These are phyloP conservation scores for Yasuhikotakia modesta DNA, from an alignment of 2,797 vertebrate genomes.

Conservation along the genomic window DNA sequence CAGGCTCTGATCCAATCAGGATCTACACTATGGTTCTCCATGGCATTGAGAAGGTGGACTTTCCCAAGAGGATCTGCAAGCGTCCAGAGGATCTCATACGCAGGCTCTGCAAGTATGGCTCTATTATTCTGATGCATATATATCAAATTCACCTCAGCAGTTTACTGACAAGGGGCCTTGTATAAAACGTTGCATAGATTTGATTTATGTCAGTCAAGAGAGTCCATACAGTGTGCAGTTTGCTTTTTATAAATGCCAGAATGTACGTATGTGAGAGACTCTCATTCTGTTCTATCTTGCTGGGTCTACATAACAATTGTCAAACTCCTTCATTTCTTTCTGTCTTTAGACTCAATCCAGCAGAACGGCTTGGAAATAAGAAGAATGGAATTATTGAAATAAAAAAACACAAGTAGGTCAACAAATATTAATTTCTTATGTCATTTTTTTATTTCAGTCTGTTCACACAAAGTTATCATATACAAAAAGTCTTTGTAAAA, in stretches of 20 bases:
- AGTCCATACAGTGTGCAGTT: too few species aligned
- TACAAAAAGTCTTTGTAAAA: too few species aligned
- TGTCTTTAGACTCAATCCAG: conserved; percentile 74
- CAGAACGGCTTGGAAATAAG: conserved; percentile 80
- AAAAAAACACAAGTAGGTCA: conserved; percentile 80
- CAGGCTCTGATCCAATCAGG: conserved; percentile 80
- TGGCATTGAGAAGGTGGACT: conserved; percentile 82
- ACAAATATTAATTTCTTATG: neutral
- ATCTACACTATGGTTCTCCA: conserved; percentile 83
- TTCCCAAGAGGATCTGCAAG: conserved; percentile 78
- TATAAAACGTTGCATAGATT: too few species aligned
- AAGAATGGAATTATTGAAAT: conserved; percentile 82
- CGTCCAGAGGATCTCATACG: conserved; percentile 80
- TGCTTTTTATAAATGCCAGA: too few species aligned
- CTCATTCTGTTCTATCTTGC: neutral
- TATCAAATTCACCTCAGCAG: neutral
- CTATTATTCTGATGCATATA: neutral
- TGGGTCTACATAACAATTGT: conserved; percentile 6
- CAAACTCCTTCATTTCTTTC: conserved; percentile 2
- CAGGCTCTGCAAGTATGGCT: conserved; percentile 77
- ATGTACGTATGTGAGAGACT: too few species aligned
- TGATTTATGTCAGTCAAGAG: too few species aligned
- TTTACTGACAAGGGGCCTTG: neutral
- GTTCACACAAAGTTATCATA: too few species aligned
- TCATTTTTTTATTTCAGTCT: too few species aligned